Conservation (phyloP, 1,140 invertebrate genomes). For the Magallana angulata region DNA sequence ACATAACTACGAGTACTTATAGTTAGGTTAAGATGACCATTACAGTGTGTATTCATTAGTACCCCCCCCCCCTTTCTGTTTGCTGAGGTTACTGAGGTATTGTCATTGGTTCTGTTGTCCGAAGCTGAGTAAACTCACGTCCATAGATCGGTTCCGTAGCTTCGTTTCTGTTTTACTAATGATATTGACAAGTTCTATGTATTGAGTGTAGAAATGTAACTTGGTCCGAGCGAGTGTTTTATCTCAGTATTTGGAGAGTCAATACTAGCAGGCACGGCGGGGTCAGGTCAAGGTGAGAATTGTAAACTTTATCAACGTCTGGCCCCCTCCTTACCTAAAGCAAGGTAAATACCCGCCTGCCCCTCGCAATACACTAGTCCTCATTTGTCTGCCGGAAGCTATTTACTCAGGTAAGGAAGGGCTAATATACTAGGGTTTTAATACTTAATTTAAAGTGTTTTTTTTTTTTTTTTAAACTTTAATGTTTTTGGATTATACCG, state of each 20-base stretch:
- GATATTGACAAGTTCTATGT: too few relatives aligned
- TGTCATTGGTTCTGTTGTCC: too few relatives aligned
- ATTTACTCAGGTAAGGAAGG: neutral
- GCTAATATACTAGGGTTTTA: neutral
- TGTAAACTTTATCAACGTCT: constrained; percentile 12
- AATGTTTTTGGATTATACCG: too few relatives aligned
- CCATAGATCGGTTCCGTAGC: too few relatives aligned
- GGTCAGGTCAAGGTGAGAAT: neutral
- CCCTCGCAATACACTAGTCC: neutral
- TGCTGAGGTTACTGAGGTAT: too few relatives aligned
- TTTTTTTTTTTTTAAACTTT: neutral
- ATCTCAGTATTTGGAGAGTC: neutral
- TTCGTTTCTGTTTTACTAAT: too few relatives aligned
- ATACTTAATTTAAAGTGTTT: neutral
- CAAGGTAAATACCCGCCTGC: neutral
- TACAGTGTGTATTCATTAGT: too few relatives aligned
- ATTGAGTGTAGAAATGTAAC: neutral
- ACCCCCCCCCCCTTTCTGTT: too few relatives aligned
- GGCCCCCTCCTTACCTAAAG: neutral
- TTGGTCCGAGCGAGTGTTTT: neutral
- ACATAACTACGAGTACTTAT: too few relatives aligned
- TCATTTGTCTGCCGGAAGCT: neutral
- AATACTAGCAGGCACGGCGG: neutral
- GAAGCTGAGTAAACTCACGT: too few relatives aligned
- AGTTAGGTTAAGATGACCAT: too few relatives aligned